phyloP scores from a whole-genome alignment of 2,113 vertebrate species.

The Chionis minor region DNA sequence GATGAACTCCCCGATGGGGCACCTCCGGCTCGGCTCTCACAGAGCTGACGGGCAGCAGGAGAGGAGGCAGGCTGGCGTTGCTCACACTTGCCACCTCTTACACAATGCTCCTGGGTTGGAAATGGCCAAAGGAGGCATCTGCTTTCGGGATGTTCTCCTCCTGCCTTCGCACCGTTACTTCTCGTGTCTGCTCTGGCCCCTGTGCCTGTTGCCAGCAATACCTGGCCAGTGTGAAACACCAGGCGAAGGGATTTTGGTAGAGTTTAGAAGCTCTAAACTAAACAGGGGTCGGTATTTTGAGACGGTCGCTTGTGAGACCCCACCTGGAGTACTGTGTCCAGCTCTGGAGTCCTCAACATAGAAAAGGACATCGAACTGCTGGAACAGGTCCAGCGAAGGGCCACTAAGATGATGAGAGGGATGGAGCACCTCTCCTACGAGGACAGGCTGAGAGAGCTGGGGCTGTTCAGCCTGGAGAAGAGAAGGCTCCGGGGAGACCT shows the following conservation, averaged over 20 bases:
- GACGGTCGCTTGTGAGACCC: too few relatives aligned
- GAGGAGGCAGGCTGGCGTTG: background rate
- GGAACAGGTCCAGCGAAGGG: too few relatives aligned
- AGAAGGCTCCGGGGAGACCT: too few relatives aligned
- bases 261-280: background rate
- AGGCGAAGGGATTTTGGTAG: background rate
- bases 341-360: too few relatives aligned
- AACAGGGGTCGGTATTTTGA: background rate
- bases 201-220: background rate
- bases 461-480: too few relatives aligned
- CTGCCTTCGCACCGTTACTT: background rate
- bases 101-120: accelerated
- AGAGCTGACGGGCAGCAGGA: background rate
- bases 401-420: too few relatives aligned
- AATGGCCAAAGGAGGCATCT: background rate
- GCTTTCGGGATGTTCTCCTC: background rate
- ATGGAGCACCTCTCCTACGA: too few relatives aligned
- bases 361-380: too few relatives aligned
- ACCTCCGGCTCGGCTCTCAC: background rate
- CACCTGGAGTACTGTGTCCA: too few relatives aligned
- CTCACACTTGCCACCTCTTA: too few relatives aligned
- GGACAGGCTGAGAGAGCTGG: too few relatives aligned
- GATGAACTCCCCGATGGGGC: background rate
- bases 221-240: background rate
- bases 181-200: background rate